phyloP scores from a whole-genome alignment of 2,113 vertebrate genomes.

The Phalacrocorax brasilianus region DNA sequence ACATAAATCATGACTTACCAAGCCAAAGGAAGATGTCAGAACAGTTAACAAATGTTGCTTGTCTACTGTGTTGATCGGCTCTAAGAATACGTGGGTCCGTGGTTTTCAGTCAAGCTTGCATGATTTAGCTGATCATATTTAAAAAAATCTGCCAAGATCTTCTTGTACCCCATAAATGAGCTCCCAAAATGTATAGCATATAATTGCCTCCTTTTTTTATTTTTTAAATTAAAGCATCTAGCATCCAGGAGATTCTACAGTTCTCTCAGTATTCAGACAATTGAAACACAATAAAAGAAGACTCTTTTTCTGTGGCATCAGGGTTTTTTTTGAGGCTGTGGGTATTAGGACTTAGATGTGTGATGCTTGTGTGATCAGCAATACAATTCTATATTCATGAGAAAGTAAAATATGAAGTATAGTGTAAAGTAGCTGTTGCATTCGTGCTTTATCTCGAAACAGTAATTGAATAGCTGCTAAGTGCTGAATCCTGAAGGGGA shows the following conservation, averaged over 20 bases:
- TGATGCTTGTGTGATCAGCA: neutral
- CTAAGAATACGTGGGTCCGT: neutral
- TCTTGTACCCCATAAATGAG: neutral
- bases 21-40: neutral
- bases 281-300: neutral
- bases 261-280: constrained; percentile 22
- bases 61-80: neutral
- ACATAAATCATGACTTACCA: neutral
- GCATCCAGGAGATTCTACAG: neutral
- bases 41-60: neutral
- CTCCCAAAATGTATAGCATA: neutral
- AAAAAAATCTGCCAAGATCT: constrained; percentile 8
- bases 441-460: neutral
- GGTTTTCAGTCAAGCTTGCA: neutral
- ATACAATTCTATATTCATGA: neutral
- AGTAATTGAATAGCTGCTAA: constrained; percentile 37
- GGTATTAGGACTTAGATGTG: neutral
- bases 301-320: neutral
- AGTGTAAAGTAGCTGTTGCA: constrained; percentile 26
- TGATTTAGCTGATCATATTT: neutral
- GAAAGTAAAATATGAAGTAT: neutral
- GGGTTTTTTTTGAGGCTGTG: neutral
- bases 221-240: constrained; percentile 2
- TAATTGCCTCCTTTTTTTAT: neutral
- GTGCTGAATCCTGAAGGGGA: neutral